Base-by-base conservation (phyloP, 1,140 invertebrate genomes). In the Bicyclus anynana region DNA sequence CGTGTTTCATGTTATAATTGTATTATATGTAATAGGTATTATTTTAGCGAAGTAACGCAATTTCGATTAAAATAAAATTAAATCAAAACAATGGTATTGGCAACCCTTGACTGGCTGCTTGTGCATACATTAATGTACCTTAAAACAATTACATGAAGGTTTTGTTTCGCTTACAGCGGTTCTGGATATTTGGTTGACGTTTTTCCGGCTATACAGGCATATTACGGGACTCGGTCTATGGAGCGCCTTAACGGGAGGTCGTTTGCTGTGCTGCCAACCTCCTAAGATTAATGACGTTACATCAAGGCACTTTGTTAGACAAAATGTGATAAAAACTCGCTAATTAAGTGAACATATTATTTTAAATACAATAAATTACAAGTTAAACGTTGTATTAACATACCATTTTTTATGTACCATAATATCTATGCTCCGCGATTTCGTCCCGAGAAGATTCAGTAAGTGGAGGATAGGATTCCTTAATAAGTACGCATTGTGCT, bases 251-350 rank as follows among this genome's bases (percentile, higher is more conserved):
- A 82, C 72, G 77, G 74, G 74, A 87, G 80, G 81, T 87, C 84
- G 80, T 87, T 87, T 87, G 84, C 81, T 84, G 73, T 69, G 77
- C 78, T 84, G 81, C 84, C 84, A 82, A 70, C 74, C 75, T 77
- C 58, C 77, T 74, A 84, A 84, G 84, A 87, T 87, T 87, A 84
- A 84, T 87, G 84, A 80, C 76, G 69, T 84, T 79, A 75, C 77
- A 63, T 71, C 67, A 76, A 80, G 78, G 79, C 79, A 76, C 70
- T 84, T 83, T 82, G 77, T 83, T 69, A 79, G 75, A 74, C 76
- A 72, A 81, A n/a, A 78, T 72, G 73, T 75, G 72, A 80, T 74
- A 80, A 83, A 82, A 81, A 75, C 62, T 76, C 68, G 68, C 72
- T 76, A 80, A 81, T 84, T 82, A 82, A 82, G 69, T 74, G 59